Base-by-base conservation (phyloP, 2,797 vertebrate species). In the Danio jaintianensis region DNA sequence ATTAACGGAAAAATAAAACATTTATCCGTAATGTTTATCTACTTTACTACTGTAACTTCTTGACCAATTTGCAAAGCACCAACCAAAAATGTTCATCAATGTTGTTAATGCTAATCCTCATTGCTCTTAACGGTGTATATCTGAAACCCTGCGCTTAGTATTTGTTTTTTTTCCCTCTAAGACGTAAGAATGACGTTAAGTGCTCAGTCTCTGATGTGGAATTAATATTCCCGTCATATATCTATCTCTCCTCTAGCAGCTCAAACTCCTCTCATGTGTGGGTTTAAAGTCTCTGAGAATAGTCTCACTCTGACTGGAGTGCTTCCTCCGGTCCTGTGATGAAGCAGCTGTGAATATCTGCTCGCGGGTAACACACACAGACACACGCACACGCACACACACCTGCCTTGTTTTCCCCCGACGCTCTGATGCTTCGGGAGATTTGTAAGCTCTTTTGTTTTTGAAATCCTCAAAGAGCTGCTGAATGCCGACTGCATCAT, bases 191-290 rank as follows among this genome's bases (percentile, higher is more conserved):
- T 43, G 68, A 43, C n/a, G 29, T 83, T 15, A 80, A 73, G 53
- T 55, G 50, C 42, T 15, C 59, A 80, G 63, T 84, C 52, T 66
- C 52, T 68, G 75, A 75, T 55, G 59, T 68, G 45, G 6, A 75
- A 88, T 84, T 82, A 78, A 68, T 81, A 85, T 86, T 88, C 83
- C 79, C 84, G 61, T 75, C 82, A 78, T 69, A 69, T 52, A 38
- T 68, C 18, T 9, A 50, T 73, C 50, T 81, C 53, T 67, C 43
- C 66, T 52, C 58, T 22, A 74, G 52, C 64, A 70, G 56, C 45
- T 48, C 43, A 47, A 12, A 64, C n/a, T 78, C 67, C 61, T 76
- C 63, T 48, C 29, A 40, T 75, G 66, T 77, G 80, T 77, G 73
- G 69, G 69, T 85, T 82, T 66, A 73, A 56, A 61, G 59, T 36